Evolutionary conservation across 1,140 invertebrate genomes (phyloP).

Genomic region (Centruroides sculpturatus): DNA sequence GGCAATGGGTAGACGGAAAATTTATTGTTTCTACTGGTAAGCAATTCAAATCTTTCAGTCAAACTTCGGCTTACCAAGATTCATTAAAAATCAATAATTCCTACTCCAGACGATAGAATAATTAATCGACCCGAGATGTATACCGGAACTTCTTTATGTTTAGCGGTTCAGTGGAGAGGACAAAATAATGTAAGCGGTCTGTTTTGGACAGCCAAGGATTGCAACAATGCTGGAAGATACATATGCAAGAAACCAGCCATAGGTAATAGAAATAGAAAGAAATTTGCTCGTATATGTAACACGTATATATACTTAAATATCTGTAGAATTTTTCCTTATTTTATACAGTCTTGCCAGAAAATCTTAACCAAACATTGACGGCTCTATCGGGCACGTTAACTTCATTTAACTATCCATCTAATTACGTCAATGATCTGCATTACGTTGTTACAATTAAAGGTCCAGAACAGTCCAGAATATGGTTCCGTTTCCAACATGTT

Average conservation of each 20-base stretch:
- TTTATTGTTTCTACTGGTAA: background rate
- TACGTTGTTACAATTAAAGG: conserved; percentile 44
- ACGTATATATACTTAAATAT: background rate
- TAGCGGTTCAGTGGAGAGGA: conserved; percentile 18
- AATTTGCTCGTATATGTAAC: no score
- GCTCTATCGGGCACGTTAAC: conserved; percentile 7
- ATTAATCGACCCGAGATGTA: no score
- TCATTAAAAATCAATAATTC: background rate
- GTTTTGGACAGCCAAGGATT: conserved; percentile 21
- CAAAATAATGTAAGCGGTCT: conserved; percentile 8
- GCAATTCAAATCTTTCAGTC: background rate
- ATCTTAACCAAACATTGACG: conserved; percentile 8
- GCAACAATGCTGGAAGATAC: conserved; percentile 36
- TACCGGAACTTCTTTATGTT: background rate
- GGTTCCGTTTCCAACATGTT: conserved; percentile 46
- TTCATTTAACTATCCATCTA: conserved; percentile 15
- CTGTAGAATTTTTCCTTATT: conserved; percentile 1
- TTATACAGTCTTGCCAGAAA: conserved; percentile 8
- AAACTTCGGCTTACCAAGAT: no score
- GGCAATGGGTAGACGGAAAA: conserved; percentile 43
- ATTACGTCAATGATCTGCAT: conserved; percentile 51
- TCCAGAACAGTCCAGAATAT: conserved; percentile 42
- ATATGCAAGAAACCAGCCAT: conserved; percentile 36
- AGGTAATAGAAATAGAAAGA: conserved; percentile 19
- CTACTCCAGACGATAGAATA: background rate